phyloP scores from a whole-genome alignment of 2,888 invertebrate genomes.

The Malthinus seriepunctatus region DNA sequence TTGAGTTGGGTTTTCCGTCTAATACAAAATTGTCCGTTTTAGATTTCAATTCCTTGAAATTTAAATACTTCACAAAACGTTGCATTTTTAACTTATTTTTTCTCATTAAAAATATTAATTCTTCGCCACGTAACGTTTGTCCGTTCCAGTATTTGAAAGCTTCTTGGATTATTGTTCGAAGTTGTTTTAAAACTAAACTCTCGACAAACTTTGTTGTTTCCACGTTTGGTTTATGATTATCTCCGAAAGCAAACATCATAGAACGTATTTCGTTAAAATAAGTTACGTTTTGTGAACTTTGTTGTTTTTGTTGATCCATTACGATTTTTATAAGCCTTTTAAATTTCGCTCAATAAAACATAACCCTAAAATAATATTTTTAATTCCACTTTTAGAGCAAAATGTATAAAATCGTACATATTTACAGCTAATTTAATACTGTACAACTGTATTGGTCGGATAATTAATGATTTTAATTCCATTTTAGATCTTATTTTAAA shows the following conservation, averaged over 20 bases:
- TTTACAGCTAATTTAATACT: too few relatives aligned
- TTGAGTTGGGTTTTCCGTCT: conserved; percentile 58
- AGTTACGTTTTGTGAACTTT: conserved; percentile 43
- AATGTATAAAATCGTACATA: not conserved
- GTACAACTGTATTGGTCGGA: too few relatives aligned
- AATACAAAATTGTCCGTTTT: conserved; percentile 53
- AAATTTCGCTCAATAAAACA: not conserved
- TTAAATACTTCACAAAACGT: conserved; percentile 74
- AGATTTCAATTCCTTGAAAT: conserved; percentile 59
- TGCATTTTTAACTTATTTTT: conserved; percentile 78
- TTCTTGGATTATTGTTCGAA: conserved; percentile 76
- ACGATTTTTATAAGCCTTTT: not conserved
- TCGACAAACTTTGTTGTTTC: conserved; percentile 86
- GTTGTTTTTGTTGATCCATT: conserved; percentile 19
- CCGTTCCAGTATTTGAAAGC: conserved; percentile 71
- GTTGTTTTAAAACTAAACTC: conserved; percentile 79
- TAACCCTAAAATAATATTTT: not conserved
- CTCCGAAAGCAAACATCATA: conserved; percentile 95
- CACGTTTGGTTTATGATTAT: conserved; percentile 77
- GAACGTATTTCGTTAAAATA: conserved; percentile 74
- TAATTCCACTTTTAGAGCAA: not conserved
- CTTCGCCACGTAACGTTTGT: conserved; percentile 58
- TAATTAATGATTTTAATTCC: too few relatives aligned
- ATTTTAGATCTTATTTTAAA: too few relatives aligned
- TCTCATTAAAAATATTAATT: conserved; percentile 80